A percentile compares a stretch with the other conserved stretches of the same genome.
phyloP scores from a whole-genome alignment of 2,888 invertebrate genomes.

The Strigamia crassipes region DNA sequence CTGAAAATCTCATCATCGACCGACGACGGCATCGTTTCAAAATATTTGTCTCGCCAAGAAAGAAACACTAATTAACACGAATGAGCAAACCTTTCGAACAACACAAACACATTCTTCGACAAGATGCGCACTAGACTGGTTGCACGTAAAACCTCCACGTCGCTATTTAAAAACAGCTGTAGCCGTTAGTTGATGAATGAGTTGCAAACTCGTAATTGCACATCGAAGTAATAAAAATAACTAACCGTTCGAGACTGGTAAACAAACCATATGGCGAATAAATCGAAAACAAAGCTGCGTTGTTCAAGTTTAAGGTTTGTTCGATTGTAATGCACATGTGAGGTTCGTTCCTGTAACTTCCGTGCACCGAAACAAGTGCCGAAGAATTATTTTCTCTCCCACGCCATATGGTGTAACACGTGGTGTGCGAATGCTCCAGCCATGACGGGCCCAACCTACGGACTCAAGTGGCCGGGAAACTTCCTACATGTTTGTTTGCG shows the following conservation, averaged over 20 bases:
- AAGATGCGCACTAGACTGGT: no score
- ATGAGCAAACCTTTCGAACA: background rate
- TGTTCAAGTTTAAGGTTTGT: constrained; percentile 21
- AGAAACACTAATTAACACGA: background rate
- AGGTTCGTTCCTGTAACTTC: background rate
- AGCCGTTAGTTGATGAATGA: background rate
- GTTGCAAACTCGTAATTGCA: background rate
- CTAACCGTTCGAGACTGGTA: background rate
- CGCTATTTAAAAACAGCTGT: background rate
- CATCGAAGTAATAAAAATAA: background rate
- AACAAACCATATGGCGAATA: no score
- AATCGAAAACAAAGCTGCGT: background rate
- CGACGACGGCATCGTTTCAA: background rate
- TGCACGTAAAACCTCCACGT: background rate
- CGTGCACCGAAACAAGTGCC: background rate
- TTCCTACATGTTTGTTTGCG: background rate
- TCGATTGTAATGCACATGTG: background rate
- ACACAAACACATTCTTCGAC: background rate
- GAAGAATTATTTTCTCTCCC: constrained; percentile 4
- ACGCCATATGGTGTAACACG: constrained; percentile 36
- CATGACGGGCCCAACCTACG: background rate
- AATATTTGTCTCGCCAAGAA: background rate
- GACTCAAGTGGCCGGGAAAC: constrained; percentile 11
- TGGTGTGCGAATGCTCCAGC: background rate
- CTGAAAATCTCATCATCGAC: constrained; percentile 8